A percentile compares a stretch with the other conserved stretches of the same genome.
phyloP scores from a whole-genome alignment of 2,797 vertebrate genomes.

The Yasuhikotakia modesta region DNA sequence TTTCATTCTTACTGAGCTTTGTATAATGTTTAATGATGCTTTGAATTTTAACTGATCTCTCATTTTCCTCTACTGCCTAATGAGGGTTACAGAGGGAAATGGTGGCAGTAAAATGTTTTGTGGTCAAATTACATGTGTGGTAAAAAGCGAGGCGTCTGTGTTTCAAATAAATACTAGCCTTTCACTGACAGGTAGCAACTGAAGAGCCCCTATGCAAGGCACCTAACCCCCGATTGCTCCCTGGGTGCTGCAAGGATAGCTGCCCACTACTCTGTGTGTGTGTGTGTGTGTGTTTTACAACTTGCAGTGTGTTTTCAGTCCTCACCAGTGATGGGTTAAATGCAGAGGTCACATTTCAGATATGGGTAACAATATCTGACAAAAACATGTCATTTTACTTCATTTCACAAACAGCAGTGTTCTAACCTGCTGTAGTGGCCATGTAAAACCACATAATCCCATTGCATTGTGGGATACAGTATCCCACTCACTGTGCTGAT shows the following conservation, averaged over 20 bases:
- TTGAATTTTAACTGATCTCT: constrained; percentile 77
- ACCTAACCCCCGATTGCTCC: no score
- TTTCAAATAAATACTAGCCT: background rate
- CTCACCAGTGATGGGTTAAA: no score
- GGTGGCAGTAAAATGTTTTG: constrained; percentile 52
- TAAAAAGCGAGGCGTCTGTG: background rate
- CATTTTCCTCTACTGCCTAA: constrained; percentile 68
- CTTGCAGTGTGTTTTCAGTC: no score
- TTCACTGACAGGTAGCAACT: no score
- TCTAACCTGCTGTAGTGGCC: no score
- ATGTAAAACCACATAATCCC: background rate
- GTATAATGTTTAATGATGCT: constrained; percentile 78
- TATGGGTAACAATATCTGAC: no score
- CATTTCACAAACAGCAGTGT: background rate
- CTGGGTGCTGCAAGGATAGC: no score
- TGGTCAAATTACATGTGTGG: constrained; percentile 29
- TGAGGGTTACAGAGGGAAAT: constrained; percentile 59
- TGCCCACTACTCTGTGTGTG: no score
- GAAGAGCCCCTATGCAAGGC: no score
- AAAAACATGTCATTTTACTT: no score
- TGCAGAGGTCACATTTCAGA: no score
- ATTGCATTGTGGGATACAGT: background rate
- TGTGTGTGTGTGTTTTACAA: no score
- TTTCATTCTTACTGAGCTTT: constrained; percentile 72
- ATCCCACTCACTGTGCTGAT: background rate